These are phyloP conservation scores for Campopleginae sp. DNA, from an alignment of 2,888 invertebrate species.

Conservation along the genomic window DNA sequence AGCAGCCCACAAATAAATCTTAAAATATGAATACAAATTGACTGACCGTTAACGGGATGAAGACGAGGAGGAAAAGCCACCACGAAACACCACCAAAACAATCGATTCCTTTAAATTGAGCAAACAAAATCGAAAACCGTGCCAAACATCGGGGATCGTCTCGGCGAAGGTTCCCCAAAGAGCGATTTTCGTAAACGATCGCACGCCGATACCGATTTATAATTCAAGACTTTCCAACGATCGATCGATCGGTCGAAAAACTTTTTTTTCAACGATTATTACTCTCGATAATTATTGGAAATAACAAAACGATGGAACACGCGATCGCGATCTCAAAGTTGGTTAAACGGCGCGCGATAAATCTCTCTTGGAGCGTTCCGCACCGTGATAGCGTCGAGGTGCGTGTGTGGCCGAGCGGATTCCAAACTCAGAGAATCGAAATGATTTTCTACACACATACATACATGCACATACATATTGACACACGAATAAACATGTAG, in stretches of 20 bases:
- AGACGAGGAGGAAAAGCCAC: constrained; percentile 11
- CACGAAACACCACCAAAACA: constrained; percentile 41
- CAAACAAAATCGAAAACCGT: background rate
- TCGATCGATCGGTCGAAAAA: background rate
- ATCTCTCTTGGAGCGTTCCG: constrained; percentile 42
- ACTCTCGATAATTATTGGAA: background rate
- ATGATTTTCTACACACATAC: constrained; percentile 20
- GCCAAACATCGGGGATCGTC: background rate
- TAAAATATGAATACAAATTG: constrained; percentile 12
- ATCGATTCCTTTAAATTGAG: background rate
- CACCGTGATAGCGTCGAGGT: constrained; percentile 62
- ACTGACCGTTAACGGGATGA: constrained; percentile 33
- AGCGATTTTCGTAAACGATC: constrained; percentile 8
- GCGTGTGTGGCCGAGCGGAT: constrained; percentile 51
- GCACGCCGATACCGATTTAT: constrained; percentile 15
- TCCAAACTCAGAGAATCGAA: constrained; percentile 45
- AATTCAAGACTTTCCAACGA: background rate
- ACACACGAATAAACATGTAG: constrained; percentile 7
- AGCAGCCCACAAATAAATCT: background rate
- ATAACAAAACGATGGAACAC: constrained; percentile 1
- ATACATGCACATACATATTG: constrained; percentile 8
- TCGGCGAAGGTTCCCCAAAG: background rate
- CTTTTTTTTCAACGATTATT: background rate
- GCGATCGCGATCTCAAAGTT: constrained; percentile 15
- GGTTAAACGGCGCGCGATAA: constrained; percentile 19